Base-by-base conservation (phyloP, 2,888 invertebrate species). In the Cephus pulcher region DNA sequence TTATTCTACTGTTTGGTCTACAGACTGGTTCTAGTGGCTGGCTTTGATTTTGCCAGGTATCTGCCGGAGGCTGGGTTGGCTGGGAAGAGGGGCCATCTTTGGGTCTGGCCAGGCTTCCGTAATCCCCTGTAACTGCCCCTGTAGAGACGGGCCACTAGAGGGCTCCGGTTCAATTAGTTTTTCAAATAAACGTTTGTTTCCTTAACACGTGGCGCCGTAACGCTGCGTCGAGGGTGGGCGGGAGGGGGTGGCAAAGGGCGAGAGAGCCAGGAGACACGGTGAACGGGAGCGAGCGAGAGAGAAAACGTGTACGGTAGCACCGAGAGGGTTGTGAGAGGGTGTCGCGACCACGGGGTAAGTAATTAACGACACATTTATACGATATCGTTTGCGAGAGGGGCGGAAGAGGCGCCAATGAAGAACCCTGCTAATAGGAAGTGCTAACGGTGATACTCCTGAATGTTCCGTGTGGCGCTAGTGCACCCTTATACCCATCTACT, bases 341-440 rank as follows among this genome's bases (percentile, higher is more conserved):
- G 86, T 88, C 87, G 89, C 85, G 89, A 84, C 86, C 87, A 83
- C 88, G 86, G 87, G 86, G 87, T 90, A 90, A 89, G 89, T 90
- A 90, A 90, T 90, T 90, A 90, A 90, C 90, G 90, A 88, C 90
- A 88, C 89, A 88, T 90, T 90, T 90, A 89, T 90, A 89, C 90
- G 88, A 90, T 90, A 90, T 90, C 88, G 40, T 40, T 40, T 40
- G 40, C 40, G 40, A 84, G 85, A 84, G 86, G 84, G 85, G 82
- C 78, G 79, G 79, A 82, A 83, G 85, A 83, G 86, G 85, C 83
- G 83, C 85, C 88, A 87, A 88, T 88, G 89, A 89, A 88, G 88
- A 86, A 89, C 88, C 88, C 86, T 84, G 86, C 89, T 89, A 89
- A 89, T 89, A 89, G 89, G 86, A 87, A 89, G 87, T 88, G 88